Conservation (phyloP, 2,113 vertebrate species). For the Cynocephalus volans region DNA sequence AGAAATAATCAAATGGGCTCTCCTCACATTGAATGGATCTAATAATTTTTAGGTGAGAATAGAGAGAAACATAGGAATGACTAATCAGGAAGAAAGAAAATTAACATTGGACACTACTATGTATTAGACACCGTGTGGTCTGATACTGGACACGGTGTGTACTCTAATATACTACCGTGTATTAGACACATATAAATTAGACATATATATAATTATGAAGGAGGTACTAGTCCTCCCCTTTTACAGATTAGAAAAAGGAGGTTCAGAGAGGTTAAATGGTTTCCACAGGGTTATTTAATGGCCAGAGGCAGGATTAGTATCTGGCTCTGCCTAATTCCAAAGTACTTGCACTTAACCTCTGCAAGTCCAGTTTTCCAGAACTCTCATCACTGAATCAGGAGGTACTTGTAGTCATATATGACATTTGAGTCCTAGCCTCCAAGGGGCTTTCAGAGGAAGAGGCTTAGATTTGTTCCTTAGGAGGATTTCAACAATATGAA, state of each 20-base stretch:
- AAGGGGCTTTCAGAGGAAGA: not conserved
- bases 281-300: not conserved
- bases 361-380: not conserved
- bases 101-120: not conserved
- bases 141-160: not conserved
- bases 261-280: not conserved
- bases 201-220: not conserved
- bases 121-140: not conserved
- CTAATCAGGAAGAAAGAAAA: not conserved
- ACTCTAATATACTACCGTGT: no score
- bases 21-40: conserved; percentile 1
- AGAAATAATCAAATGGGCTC: not conserved
- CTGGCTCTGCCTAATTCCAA: conserved; percentile 7
- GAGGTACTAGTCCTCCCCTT: not conserved
- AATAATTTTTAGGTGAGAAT: not conserved
- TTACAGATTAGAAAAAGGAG: not conserved
- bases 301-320: not conserved
- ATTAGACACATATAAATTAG: not conserved
- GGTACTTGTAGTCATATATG: not conserved
- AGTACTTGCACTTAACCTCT: not conserved
- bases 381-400: not conserved
- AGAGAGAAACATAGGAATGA: not conserved
- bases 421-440: not conserved
- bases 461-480: conserved; percentile 4
- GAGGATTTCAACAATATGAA: not conserved